Conservation (phyloP, 2,113 vertebrate genomes). For the Callipepla californica region DNA sequence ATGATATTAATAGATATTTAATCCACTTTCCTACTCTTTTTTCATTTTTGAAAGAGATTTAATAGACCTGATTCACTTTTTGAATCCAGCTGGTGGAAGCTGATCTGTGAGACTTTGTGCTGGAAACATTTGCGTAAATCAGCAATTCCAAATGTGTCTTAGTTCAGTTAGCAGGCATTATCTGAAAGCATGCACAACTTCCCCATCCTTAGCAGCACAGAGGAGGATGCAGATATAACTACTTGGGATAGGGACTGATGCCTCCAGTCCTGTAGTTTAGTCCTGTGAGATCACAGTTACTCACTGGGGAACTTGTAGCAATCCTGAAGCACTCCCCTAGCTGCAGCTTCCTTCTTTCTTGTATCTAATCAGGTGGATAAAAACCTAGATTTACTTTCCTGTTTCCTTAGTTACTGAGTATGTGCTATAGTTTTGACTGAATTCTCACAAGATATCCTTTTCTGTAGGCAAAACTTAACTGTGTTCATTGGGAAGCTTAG, state of each 20-base stretch:
- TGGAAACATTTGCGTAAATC: background rate
- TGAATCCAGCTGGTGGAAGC: background rate
- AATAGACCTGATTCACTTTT: background rate
- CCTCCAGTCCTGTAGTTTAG: background rate
- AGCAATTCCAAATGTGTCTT: background rate
- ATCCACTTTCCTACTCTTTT: background rate
- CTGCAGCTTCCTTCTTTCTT: background rate
- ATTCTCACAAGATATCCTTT: background rate
- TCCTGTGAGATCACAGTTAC: rapidly evolving
- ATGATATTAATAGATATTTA: background rate
- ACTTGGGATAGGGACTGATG: background rate
- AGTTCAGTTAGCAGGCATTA: background rate
- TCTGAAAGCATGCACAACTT: background rate
- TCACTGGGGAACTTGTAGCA: background rate
- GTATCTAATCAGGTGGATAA: background rate
- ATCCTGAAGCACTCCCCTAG: background rate
- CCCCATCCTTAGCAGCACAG: background rate
- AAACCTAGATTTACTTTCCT: background rate
- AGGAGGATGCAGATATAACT: background rate
- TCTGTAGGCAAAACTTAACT: background rate
- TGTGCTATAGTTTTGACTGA: background rate
- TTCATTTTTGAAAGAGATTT: background rate
- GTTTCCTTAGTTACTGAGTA: background rate
- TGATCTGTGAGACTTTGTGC: background rate
- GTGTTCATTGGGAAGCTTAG: background rate